A percentile compares a stretch with the other conserved stretches of the same genome.
Evolutionary conservation across 2,797 vertebrate genomes (phyloP).

Genomic region (Micrastur ruficollis): DNA sequence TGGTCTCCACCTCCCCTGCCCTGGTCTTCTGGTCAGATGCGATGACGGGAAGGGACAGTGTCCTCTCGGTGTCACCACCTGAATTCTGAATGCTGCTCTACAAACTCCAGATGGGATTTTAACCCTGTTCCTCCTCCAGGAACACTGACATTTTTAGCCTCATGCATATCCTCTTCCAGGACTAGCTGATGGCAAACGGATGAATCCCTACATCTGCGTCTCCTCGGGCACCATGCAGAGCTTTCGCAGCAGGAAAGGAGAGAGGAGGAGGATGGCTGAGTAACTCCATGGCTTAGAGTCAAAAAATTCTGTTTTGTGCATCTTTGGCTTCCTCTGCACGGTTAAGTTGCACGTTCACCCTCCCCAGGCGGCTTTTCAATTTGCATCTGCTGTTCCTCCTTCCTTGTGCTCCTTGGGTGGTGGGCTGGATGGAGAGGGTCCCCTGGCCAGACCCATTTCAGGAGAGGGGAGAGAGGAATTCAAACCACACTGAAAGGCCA

Average conservation of each 20-base stretch:
- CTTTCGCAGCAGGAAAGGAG: background rate
- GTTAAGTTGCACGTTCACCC: background rate
- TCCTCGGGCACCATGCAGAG: background rate
- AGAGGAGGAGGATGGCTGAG: background rate
- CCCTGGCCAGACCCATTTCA: background rate
- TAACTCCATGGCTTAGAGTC: background rate
- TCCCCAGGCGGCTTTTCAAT: background rate
- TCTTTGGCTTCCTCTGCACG: background rate
- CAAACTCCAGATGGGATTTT: background rate
- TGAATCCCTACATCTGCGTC: background rate
- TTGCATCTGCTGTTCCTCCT: background rate
- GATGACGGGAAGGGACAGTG: fast-evolving
- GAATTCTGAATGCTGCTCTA: background rate
- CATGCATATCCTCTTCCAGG: background rate
- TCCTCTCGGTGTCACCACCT: background rate
- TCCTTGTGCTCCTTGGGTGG: background rate
- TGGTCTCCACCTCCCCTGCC: background rate
- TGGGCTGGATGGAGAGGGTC: background rate
- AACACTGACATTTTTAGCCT: background rate
- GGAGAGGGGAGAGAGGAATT: background rate
- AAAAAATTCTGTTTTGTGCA: background rate
- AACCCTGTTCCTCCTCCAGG: background rate
- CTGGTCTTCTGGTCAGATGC: background rate
- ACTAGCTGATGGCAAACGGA: background rate
- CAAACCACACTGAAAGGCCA: background rate